A percentile compares a stretch with the other conserved stretches of the same genome.
These are phyloP conservation scores for Sebastes dallii DNA, from an alignment of 2,797 vertebrate species.

Conservation along the genomic window DNA sequence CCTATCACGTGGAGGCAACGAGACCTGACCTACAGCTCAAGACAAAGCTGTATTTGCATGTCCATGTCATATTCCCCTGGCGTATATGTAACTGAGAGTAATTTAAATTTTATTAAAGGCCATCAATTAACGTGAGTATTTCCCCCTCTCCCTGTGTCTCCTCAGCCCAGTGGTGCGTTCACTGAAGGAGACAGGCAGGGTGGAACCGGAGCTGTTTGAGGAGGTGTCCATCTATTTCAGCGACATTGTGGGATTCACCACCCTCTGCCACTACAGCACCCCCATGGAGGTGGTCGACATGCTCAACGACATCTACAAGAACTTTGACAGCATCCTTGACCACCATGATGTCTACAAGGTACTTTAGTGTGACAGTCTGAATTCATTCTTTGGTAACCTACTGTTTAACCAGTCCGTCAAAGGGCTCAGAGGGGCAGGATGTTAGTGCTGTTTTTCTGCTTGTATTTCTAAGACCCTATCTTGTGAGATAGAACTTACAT, in stretches of 20 bases:
- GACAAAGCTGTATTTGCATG: neutral
- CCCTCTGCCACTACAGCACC: conserved; percentile 96
- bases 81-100: neutral
- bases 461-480: neutral
- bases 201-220: conserved; percentile 94
- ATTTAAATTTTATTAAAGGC: neutral
- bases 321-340: conserved; percentile 96
- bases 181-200: conserved; percentile 92
- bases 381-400: neutral
- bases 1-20: neutral
- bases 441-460: neutral
- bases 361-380: neutral
- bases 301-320: conserved; percentile 98
- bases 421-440: neutral
- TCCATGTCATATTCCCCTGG: neutral
- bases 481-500: neutral
- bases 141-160: neutral
- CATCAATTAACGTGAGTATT: neutral
- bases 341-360: conserved; percentile 99
- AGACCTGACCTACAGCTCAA: neutral
- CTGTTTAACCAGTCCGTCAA: neutral
- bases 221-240: conserved; percentile 98
- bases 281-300: conserved; percentile 99
- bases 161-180: conserved; percentile 93
- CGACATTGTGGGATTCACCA: conserved; percentile 98